Evolutionary conservation across 2,797 vertebrate species (phyloP), one percentile per base, ranked within the genome.

Genomic region (Acipenser oxyrinchus): DNA sequence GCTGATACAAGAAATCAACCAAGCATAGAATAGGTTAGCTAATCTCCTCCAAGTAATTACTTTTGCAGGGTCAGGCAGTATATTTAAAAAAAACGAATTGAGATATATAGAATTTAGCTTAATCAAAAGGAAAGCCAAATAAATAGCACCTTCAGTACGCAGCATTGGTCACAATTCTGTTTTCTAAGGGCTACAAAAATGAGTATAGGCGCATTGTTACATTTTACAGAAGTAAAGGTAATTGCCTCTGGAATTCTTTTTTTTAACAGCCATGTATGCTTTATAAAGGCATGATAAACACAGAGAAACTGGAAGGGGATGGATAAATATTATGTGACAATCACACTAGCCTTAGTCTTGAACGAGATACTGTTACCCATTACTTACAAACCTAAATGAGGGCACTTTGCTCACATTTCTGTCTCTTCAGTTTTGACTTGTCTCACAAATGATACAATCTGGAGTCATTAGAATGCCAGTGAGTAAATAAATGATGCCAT

Each of bases 201-300:
- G 23, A 37, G 23, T 37, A 37, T 2, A 37, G 23, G 23, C 23
- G 4, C 23, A 37, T 37, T 37, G 23, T 37, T 37, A 37, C 23
- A 37, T 37, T 37, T 37, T 37, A 37, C 23, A 37, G 23, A 1
- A 37, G 23, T 37, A 37, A 37, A 37, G 23, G 23, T 37, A 37
- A 37, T 37, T 37, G 23, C 23, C 23, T 37, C 23, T 37, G 23
- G 23, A 37, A 37, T 37, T 37, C 2, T 86, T 78, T 82, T 77
- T 80, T 71, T 79, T 84, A 87, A 88, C 77, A 78, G 83, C 77
- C 78, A 74, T 72, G 78, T 76, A 74, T 78, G 79, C 82, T 79
- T 85, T 80, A 87, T 87, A 88, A 87, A 88, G 86, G 79, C 78
- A 77, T 84, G 87, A 89, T 89, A 89, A 83, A 79, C 72, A 68